phyloP scores from a whole-genome alignment of 2,113 vertebrate genomes.

The Tyto alba region DNA sequence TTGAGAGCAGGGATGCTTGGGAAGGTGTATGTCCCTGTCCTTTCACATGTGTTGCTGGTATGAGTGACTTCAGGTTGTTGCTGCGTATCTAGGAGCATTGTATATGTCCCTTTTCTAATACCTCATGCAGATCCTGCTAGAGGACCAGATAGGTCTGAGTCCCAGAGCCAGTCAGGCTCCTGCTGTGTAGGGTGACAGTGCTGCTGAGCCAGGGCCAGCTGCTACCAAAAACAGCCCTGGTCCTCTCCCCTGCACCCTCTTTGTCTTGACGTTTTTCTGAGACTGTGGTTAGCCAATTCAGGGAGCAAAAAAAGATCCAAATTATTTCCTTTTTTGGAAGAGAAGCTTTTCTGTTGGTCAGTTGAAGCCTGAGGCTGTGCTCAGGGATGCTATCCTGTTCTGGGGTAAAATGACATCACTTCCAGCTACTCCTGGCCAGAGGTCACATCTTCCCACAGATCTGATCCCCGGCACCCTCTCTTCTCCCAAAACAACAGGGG shows the following conservation, averaged over 20 bases:
- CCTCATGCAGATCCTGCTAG: neutral
- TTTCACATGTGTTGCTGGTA: neutral
- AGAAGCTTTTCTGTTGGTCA: neutral
- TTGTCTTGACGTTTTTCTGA: neutral
- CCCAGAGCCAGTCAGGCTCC: neutral
- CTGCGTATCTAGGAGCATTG: fast-evolving
- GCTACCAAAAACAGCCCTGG: neutral
- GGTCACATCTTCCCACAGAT: neutral
- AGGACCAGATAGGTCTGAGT: neutral
- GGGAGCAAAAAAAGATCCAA: neutral
- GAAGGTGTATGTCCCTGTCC: neutral
- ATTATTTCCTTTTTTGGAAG: conserved; percentile 41
- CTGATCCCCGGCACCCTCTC: neutral
- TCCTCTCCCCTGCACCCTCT: neutral
- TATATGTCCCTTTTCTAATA: neutral
- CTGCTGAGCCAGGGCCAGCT: neutral
- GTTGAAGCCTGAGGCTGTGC: neutral
- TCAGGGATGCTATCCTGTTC: conserved; percentile 14
- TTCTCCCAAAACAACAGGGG: neutral
- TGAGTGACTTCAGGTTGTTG: neutral
- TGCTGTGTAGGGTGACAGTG: neutral
- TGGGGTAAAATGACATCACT: neutral
- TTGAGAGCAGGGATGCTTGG: neutral
- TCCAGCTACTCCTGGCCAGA: neutral
- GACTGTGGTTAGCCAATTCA: neutral